Evolutionary conservation across 2,113 vertebrate genomes (phyloP), one percentile per base, ranked within the genome.

Genomic region (Urocynchramus pylzowi): DNA sequence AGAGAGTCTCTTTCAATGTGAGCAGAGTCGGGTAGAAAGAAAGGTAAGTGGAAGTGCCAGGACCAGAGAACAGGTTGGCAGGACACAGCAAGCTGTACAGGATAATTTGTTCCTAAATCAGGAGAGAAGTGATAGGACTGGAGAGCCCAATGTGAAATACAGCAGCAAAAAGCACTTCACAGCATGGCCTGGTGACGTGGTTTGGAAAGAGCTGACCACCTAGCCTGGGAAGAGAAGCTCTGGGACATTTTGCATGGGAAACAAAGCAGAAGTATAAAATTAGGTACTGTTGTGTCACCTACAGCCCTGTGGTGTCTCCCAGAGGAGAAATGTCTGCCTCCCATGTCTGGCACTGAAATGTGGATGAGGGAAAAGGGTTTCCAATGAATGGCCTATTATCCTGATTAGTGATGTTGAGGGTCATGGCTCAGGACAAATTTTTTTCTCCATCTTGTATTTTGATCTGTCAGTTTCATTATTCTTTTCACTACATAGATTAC

Each of bases 201-300:
- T 27, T 9, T 49, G 13, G 24, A 35, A 91, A 39, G 16, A 45
- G 6, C 42, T 52, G 30, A 41, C 37, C 33, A 37, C 10, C 5
- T 28, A 44, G 18, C 53, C 37, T 7, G 14, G 22, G 37, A 45
- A 68, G 14, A 22, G 37, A 45, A 68, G 16, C 20, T 73, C 28
- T 60, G 12, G 17, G 27, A 31, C 3, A 3, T 44, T 44, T 44
- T 64, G 7, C 41, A 30, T 70, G 45, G 15, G 7, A 80, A 84
- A 65, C 5, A 53, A 35, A 10, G 35, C 44, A 41, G 21, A 49
- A 39, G 17, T 21, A 14, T 10, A 64, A 61, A 70, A 30, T 50
- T 39, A 24, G 21, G 24, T 28, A 33, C 41, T 0, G 0, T 10
- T 65, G 11, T 56, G 35, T 33, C 16, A 24, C 7, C 5, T 54